phyloP scores from a whole-genome alignment of 2,888 invertebrate genomes.

The Cordilura impudica region DNA sequence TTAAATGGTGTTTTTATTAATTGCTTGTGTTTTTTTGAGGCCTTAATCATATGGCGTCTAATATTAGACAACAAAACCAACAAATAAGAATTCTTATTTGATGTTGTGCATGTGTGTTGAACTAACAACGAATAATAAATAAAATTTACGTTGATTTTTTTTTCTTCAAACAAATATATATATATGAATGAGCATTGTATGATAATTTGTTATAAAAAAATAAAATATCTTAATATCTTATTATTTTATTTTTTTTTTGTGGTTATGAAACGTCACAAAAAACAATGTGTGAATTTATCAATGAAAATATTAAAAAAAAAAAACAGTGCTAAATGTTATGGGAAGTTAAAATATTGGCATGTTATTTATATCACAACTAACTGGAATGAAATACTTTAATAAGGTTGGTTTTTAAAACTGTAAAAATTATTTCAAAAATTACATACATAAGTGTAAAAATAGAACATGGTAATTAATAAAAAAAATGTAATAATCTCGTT shows the following conservation, averaged over 20 bases:
- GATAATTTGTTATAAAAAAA: not conserved
- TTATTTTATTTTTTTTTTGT: not conserved
- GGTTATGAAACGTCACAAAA: not conserved
- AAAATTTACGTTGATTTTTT: conserved; percentile 17
- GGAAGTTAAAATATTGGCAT: conserved; percentile 5
- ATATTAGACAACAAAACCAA: not conserved
- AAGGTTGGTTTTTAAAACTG: too few species aligned
- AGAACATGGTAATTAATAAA: too few species aligned
- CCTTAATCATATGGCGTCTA: conserved; percentile 56
- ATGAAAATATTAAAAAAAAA: conserved; percentile 16
- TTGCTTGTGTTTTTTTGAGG: conserved; percentile 32
- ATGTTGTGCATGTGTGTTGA: not conserved
- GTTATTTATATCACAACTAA: too few species aligned
- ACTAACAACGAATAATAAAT: conserved; percentile 1
- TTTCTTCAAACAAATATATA: too few species aligned
- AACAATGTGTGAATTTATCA: not conserved
- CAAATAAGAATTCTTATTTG: not conserved
- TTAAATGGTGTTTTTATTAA: conserved; percentile 48
- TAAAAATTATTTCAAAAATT: too few species aligned
- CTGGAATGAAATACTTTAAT: too few species aligned
- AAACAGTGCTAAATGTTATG: conserved; percentile 10
- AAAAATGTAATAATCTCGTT: too few species aligned
- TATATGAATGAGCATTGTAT: too few species aligned
- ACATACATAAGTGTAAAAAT: too few species aligned
- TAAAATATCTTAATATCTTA: conserved; percentile 6